Evolutionary conservation across 23 tunicate genomes (phyloP).

Genomic region (Styela clava): DNA sequence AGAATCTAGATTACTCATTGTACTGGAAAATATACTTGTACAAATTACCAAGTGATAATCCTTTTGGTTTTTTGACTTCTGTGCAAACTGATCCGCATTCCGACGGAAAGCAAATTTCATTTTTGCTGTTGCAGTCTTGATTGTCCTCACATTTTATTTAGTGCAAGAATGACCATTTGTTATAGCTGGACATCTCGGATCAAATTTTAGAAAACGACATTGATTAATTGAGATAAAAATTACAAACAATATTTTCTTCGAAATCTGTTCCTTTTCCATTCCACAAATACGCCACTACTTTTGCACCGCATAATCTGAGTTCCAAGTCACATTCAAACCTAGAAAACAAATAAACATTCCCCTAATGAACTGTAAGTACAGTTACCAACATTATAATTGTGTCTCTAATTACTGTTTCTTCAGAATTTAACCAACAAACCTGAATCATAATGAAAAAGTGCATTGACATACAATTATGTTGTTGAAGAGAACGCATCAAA

Average conservation of each 20-base stretch:
- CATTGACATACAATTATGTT: too few species aligned
- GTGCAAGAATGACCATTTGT: background rate
- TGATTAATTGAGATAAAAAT: too few species aligned
- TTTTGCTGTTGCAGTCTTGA: background rate
- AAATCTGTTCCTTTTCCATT: background rate
- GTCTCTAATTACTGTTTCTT: too few species aligned
- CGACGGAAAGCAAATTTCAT: background rate
- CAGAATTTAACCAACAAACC: too few species aligned
- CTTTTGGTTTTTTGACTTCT: background rate
- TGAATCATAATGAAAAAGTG: too few species aligned
- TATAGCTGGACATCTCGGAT: background rate
- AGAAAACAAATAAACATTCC: too few species aligned
- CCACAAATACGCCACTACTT: background rate
- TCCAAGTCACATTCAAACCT: background rate
- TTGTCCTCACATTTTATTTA: background rate
- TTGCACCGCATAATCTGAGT: background rate
- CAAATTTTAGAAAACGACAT: background rate
- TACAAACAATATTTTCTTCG: too few species aligned
- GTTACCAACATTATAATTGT: too few species aligned
- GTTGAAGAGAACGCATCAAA: too few species aligned
- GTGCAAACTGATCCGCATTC: background rate
- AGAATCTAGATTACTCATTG: too few species aligned
- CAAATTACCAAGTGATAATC: background rate
- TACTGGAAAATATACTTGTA: too few species aligned
- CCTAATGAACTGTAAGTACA: too few species aligned